Conservation (phyloP, 2,113 vertebrate genomes). For the Parus major region DNA sequence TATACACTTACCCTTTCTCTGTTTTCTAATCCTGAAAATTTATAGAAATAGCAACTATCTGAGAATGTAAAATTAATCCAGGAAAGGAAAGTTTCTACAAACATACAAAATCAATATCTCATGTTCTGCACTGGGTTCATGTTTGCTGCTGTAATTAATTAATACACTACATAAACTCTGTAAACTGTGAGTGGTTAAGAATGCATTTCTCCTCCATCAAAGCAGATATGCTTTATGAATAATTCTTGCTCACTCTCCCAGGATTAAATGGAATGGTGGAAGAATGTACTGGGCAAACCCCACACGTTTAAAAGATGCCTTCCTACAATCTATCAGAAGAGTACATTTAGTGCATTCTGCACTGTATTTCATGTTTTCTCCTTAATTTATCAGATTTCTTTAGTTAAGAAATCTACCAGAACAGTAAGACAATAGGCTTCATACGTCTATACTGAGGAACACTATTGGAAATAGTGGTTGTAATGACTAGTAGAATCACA, state of each 20-base stretch:
- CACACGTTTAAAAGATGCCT: neutral
- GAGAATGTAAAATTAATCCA: neutral
- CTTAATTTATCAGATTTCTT: neutral
- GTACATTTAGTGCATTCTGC: neutral
- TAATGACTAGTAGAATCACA: neutral
- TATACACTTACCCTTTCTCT: neutral
- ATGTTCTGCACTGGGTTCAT: rapidly evolving
- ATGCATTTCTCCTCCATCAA: neutral
- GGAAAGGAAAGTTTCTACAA: neutral
- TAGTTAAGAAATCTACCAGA: neutral
- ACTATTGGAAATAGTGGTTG: neutral
- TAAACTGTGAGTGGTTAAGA: neutral
- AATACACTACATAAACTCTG: neutral
- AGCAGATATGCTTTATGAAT: neutral
- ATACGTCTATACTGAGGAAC: neutral
- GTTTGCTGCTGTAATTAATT: neutral
- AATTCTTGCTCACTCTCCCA: neutral
- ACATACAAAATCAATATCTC: neutral
- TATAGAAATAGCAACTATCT: neutral
- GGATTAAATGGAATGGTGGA: neutral
- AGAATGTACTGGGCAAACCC: neutral
- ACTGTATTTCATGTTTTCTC: neutral
- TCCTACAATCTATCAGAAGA: neutral
- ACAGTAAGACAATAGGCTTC: neutral
- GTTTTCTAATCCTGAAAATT: neutral